phyloP scores from a whole-genome alignment of 1,140 invertebrate genomes.

The Condylostylus longicornis region DNA sequence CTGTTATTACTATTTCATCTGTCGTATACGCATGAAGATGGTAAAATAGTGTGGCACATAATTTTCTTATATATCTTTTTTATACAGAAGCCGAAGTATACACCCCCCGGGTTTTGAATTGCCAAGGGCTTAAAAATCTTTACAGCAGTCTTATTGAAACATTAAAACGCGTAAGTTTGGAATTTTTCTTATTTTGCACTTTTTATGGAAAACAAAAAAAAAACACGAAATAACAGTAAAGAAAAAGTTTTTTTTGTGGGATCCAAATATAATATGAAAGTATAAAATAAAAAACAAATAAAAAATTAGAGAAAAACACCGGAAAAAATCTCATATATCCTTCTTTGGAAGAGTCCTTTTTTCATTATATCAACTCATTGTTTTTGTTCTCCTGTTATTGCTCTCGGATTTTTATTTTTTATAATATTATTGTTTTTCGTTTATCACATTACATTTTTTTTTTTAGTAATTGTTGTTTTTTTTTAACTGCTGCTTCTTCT shows the following conservation, averaged over 20 bases:
- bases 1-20: too few relatives aligned
- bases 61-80: not conserved
- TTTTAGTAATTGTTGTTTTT: too few relatives aligned
- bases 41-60: not conserved
- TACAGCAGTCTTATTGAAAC: conserved; percentile 27
- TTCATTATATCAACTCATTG: conserved; percentile 4
- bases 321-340: conserved; percentile 7
- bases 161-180: conserved; percentile 27
- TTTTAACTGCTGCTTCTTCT: too few relatives aligned
- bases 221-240: conserved; percentile 23
- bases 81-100: conserved; percentile 13
- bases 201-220: conserved; percentile 29
- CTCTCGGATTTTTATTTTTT: not conserved
- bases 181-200: conserved; percentile 12
- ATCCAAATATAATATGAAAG: conserved; percentile 11
- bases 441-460: too few relatives aligned
- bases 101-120: conserved; percentile 33
- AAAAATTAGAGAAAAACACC: conserved; percentile 3
- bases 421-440: too few relatives aligned
- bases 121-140: conserved; percentile 31
- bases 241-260: not conserved
- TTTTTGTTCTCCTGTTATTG: conserved; percentile 10
- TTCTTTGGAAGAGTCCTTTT: conserved; percentile 1
- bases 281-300: conserved; percentile 17
- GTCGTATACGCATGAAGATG: conserved; percentile 4